Evolutionary conservation across 2,888 invertebrate genomes (phyloP), one percentile per base, ranked within the genome.

Genomic region (Stenodema calcarata): DNA sequence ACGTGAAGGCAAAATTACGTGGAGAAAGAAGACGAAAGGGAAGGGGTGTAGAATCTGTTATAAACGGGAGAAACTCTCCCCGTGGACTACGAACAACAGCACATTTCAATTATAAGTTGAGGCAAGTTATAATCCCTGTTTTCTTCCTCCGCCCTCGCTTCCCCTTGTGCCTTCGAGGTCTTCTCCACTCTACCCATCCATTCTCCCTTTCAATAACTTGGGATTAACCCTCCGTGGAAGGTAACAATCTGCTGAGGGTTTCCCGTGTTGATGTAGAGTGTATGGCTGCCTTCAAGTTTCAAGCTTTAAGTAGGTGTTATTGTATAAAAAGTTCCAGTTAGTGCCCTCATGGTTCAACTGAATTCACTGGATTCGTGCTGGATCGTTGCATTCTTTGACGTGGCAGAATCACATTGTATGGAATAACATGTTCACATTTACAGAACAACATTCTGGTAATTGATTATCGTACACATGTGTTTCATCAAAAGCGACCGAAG

Each of bases 41-140:
- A 12, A 11, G 84, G 30, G 47, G 35, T 70, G 73, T 75, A 75
- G 86, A 78, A 86, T 54, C 78, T 78, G 86, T 78, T 76, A 86
- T 78, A 75, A 79, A 79, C 69, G 62, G 79, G 62, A 79, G 62
- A 47, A 79, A 42, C 86, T 47, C 41, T 86, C 84, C 23, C 23
- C 42, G 62, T 54, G 84, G 84, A 84, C 84, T 84, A 42, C 44
- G 47, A 84, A 84, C 84, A 84, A 84, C 84, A 84, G 84, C 84
- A 84, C 84, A 84, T 84, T 84, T 84, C 84, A 84, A 84, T 84
- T 84, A 84, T 84, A 84, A 84, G 73, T 84, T 84, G 73, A 35
- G 44, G 75, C 84, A 84, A 84, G 84, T 84, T 84, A 84, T 84
- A 84, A 84, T 84, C 84, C 84, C 73, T 84, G 84, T 84, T 84